Base-by-base conservation (phyloP, 1,140 invertebrate species). In the Aphelinus atriplicis region DNA sequence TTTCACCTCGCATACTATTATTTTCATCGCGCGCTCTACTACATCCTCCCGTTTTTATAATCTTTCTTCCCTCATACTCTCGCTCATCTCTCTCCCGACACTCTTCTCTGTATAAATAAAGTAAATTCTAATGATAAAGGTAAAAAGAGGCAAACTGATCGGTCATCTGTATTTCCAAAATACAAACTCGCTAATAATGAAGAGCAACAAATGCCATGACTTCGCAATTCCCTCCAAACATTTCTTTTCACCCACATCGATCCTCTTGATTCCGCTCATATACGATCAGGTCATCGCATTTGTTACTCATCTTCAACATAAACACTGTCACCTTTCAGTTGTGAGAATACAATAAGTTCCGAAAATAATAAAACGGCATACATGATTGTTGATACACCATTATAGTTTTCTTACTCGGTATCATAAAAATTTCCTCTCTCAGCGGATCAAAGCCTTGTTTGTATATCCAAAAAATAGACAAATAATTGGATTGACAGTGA, bases 101-200 rank as follows among this genome's bases (percentile, higher is more conserved):
- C 55, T 50, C 79, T 76, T 73, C 26, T 26, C 65, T 71, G 77
- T 78, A 80, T 83, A 82, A 83, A 84, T 81, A 83, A 82, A 78
- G 77, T 79, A 84, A 76, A 75, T 78, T 77, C 71, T 72, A 80
- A 78, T 78, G 48, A 65, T 58, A 71, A 83, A 80, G 72, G 70
- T 77, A 71, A 80, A 74, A 77, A 80, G 73, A 79, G 58, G 75
- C 65, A 62, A 26, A 58, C 46, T 70, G 26, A 26, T 26, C 26
- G 3, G 75, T 77, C 56, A 61, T 70, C 71, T 76, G 71, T 75
- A 77, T 77, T 78, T 66, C 73, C 65, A 79, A 81, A 81, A 80
- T 78, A 69, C 71, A 80, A 82, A 65, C 57, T 67, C 63, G 63
- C 48, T 68, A 58, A 6, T 26, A 9, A 5, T 48, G 26, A 5